Evolutionary conservation across 2,113 vertebrate species (phyloP), one percentile per base, ranked within the genome.

Genomic region (Malurus alboscapulatus): DNA sequence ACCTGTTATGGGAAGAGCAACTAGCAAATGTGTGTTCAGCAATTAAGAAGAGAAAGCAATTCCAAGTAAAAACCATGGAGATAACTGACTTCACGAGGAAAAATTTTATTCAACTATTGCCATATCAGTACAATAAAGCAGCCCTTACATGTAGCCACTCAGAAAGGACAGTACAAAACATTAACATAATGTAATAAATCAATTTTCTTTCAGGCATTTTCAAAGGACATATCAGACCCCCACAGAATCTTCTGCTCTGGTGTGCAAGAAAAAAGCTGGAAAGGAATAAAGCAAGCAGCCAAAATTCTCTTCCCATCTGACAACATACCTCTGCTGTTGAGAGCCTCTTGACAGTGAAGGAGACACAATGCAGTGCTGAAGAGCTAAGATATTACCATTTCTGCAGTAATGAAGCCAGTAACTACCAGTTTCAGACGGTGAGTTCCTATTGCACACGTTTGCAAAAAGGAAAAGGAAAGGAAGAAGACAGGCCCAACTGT

Each of bases 121-220:
- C 95, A 84, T 94, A 90, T 94, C 92, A 97, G 96, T 96, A 98
- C 96, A 98, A 94, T 92, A 93, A 97, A 97, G 95, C 95, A 97
- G 96, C 97, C 97, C 97, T 97, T 97, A 97, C 92, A 97, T 16
- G 75, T 95, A 92, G 96, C 93, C 92, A 97, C 91, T 97, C 87
- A 78, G 91, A 65, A 97, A 95, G 78, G 93, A 96, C 96, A 95
- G 92, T 94, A 97, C 97, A 97, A 68, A 97, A 97, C 97, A 98
- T 97, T 98, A 98, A 97, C 97, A 96, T 97, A 98, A 98, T 97
- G 97, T 96, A 97, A 88, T 53, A 96, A 92, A 93, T 94, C 77
- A 59, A 34, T 87, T 97, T 96, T 96, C 97, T 97, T 97, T 96
- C 94, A 96, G 96, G 97, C 97, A 97, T 97, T 97, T 95, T 98